These are phyloP conservation scores for Furcula furcula DNA, from an alignment of 2,888 invertebrate genomes.

Conservation along the genomic window DNA sequence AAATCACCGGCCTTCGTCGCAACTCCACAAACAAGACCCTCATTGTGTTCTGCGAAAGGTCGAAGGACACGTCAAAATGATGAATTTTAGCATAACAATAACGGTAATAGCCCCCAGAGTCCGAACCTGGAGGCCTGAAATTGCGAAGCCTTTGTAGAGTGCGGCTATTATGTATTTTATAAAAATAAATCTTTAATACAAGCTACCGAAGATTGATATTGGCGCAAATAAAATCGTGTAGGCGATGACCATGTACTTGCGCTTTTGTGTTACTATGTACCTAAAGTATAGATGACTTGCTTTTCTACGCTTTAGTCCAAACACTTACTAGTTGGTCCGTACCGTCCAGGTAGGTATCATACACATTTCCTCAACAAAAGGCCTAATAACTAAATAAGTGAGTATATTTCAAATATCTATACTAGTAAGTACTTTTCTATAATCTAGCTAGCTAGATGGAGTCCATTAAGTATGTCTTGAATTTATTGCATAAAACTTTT, in stretches of 20 bases:
- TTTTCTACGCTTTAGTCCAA: no score
- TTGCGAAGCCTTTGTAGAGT: neutral
- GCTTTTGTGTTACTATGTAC: no score
- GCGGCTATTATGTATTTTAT: neutral
- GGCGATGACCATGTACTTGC: neutral
- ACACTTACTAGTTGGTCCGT: no score
- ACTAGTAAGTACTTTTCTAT: no score
- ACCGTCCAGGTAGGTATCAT: no score
- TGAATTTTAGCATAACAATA: slow-evolving; percentile 24
- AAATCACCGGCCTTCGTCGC: neutral
- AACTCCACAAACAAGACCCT: neutral
- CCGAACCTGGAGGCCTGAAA: neutral
- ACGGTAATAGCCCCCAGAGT: slow-evolving; percentile 2
- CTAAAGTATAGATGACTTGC: no score
- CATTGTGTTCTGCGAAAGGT: slow-evolving; percentile 4
- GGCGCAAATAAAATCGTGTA: neutral
- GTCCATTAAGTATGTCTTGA: no score
- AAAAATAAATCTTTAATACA: neutral
- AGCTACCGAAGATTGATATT: neutral
- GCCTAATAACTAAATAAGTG: no score
- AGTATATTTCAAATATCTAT: no score
- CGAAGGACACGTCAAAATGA: slow-evolving; percentile 16
- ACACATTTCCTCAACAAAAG: no score
- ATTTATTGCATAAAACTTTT: no score
- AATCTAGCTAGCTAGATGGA: no score